Conservation (phyloP, 2,888 invertebrate species). For the Clistopyga incitator region DNA sequence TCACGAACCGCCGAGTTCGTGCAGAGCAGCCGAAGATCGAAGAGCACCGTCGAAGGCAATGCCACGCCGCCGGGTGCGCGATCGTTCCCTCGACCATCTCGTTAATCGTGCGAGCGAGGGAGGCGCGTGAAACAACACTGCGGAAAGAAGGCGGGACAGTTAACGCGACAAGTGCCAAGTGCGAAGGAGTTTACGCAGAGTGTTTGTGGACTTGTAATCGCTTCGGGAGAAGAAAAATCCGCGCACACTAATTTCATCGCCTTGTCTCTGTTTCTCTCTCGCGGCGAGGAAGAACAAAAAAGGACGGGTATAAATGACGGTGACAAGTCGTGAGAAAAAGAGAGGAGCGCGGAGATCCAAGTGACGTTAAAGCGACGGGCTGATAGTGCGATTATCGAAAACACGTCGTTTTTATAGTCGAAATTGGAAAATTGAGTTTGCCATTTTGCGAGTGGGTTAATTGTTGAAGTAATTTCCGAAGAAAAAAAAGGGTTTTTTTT, state of each 20-base stretch:
- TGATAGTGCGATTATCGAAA: not conserved
- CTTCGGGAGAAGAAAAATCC: not conserved
- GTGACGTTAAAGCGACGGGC: slow-evolving; percentile 58
- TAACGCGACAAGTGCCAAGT: slow-evolving; percentile 55
- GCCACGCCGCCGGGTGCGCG: slow-evolving; percentile 74
- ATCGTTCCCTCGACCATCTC: slow-evolving; percentile 60
- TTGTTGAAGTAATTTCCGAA: slow-evolving; percentile 52
- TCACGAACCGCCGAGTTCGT: not conserved
- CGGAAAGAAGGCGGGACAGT: slow-evolving; percentile 52
- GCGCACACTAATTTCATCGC: not conserved
- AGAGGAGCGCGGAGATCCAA: slow-evolving; percentile 59
- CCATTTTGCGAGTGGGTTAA: not conserved
- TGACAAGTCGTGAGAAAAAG: slow-evolving; percentile 60
- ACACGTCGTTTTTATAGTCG: slow-evolving; percentile 28
- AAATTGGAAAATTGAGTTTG: slow-evolving; percentile 1
- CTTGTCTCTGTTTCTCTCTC: not conserved
- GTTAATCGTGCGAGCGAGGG: slow-evolving; percentile 57
- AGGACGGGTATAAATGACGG: slow-evolving; percentile 58
- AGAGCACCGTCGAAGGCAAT: slow-evolving; percentile 67
- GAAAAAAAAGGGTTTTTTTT: slow-evolving; percentile 17
- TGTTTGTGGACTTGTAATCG: slow-evolving; percentile 46
- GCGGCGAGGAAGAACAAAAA: not conserved
- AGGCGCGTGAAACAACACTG: slow-evolving; percentile 52
- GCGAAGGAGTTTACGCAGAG: slow-evolving; percentile 29
- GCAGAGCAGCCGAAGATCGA: not conserved